These are phyloP conservation scores for Lucilia cuprina DNA, from an alignment of 1,140 invertebrate species.

Conservation along the genomic window DNA sequence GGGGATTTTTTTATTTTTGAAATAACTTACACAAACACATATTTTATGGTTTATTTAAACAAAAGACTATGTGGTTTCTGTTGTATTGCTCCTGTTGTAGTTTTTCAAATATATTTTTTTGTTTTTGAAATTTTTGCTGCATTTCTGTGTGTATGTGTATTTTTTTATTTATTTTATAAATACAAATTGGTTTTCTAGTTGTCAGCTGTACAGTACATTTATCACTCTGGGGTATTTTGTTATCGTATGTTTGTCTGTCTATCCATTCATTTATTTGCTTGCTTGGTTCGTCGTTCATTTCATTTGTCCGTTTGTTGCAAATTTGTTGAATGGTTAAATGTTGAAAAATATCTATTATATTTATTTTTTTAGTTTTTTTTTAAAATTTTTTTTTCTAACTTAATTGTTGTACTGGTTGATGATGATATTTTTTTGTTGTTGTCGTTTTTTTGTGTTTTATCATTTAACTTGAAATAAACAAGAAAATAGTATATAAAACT, in stretches of 20 bases:
- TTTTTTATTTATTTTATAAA: slow-evolving; percentile 17
- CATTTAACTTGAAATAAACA: not conserved
- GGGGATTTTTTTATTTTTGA: not conserved
- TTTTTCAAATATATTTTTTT: not conserved
- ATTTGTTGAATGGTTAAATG: slow-evolving; percentile 20
- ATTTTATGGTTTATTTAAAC: slow-evolving; percentile 22
- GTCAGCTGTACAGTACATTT: slow-evolving; percentile 35
- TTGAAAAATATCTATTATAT: slow-evolving; percentile 31
- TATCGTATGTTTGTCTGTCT: slow-evolving; percentile 2
- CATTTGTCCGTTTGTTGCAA: not conserved
- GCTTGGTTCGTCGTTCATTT: not conserved
- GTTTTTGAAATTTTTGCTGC: not conserved
- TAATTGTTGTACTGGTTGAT: not conserved
- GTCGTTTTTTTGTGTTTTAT: not conserved
- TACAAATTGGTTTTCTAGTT: slow-evolving; percentile 35
- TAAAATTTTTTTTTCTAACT: no score
- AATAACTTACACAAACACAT: not conserved
- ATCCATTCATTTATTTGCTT: not conserved
- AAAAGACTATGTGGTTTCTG: slow-evolving; percentile 24
- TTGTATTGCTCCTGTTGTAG: not conserved
- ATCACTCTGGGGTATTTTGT: slow-evolving; percentile 31
- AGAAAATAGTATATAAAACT: not conserved
- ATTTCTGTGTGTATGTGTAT: not conserved
- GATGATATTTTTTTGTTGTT: not conserved
- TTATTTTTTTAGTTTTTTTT: not conserved